phyloP scores from a whole-genome alignment of 2,888 invertebrate genomes.

The Athripsodes cinereus region DNA sequence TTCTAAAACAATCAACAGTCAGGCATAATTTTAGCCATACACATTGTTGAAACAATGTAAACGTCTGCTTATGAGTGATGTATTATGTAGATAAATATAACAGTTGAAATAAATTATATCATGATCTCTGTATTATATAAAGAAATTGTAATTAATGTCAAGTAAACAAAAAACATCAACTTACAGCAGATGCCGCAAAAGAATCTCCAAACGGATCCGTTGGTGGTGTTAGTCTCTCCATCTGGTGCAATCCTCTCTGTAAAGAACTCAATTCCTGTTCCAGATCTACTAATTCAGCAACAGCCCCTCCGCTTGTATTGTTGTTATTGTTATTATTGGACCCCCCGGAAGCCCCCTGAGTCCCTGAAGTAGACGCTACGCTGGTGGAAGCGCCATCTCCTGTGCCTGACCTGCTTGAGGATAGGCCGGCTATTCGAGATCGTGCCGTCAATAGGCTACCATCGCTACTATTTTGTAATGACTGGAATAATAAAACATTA shows the following conservation, averaged over 20 bases:
- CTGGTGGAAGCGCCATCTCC: background rate
- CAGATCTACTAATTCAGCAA: slow-evolving; percentile 80
- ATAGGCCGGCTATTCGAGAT: slow-evolving; percentile 6
- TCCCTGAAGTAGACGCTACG: slow-evolving; percentile 29
- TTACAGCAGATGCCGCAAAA: slow-evolving; percentile 52
- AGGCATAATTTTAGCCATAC: no score
- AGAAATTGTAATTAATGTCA: no score
- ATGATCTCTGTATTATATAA: no score
- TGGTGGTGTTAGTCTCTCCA: slow-evolving; percentile 76
- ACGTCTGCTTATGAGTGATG: no score
- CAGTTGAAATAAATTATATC: no score
- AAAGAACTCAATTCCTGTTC: slow-evolving; percentile 82
- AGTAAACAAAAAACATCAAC: no score
- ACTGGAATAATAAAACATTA: slow-evolving; percentile 7
- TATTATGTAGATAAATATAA: no score
- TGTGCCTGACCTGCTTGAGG: background rate
- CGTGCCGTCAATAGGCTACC: slow-evolving; percentile 12
- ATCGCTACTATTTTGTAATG: slow-evolving; percentile 12
- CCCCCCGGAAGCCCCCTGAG: slow-evolving; percentile 15
- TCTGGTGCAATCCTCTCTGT: slow-evolving; percentile 81
- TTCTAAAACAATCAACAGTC: no score
- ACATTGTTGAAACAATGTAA: no score
- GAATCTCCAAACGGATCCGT: slow-evolving; percentile 72
- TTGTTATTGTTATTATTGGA: slow-evolving; percentile 31
- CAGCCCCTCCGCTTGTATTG: slow-evolving; percentile 52